Evolutionary conservation across 2,113 vertebrate genomes (phyloP).

Genomic region (Tonatia bakeri): DNA sequence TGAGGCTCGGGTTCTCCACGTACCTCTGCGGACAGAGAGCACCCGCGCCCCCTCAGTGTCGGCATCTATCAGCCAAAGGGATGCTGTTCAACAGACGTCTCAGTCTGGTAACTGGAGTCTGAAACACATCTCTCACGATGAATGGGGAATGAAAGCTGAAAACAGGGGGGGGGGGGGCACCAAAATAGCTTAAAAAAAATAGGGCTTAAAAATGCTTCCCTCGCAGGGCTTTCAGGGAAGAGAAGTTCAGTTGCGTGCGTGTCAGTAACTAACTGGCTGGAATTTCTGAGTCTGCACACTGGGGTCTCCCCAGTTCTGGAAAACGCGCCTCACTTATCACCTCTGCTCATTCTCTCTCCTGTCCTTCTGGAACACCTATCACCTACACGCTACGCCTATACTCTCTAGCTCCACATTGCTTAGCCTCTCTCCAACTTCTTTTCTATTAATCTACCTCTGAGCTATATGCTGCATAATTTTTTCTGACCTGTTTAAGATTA

Average conservation of each 20-base stretch:
- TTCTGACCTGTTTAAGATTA: not conserved
- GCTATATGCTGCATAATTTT: not conserved
- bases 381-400: not conserved
- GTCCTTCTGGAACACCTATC: not conserved
- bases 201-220: not conserved
- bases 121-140: not conserved
- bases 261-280: not conserved
- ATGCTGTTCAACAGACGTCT: not conserved
- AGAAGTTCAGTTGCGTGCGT: not conserved
- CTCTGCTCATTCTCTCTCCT: not conserved
- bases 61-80: not conserved
- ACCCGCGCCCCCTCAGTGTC: not conserved
- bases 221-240: not conserved
- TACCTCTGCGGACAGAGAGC: constrained; percentile 85
- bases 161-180: not conserved
- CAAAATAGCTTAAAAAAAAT: not conserved
- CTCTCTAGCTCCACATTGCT: not conserved
- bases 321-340: not conserved
- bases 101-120: not conserved
- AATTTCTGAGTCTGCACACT: not conserved
- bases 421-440: not conserved
- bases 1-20: constrained; percentile 92
- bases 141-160: not conserved
- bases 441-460: not conserved
- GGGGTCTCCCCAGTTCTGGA: not conserved